A percentile compares a stretch with the other conserved stretches of the same genome.
Conservation (phyloP, 2,113 vertebrate genomes). For the Promerops cafer region DNA sequence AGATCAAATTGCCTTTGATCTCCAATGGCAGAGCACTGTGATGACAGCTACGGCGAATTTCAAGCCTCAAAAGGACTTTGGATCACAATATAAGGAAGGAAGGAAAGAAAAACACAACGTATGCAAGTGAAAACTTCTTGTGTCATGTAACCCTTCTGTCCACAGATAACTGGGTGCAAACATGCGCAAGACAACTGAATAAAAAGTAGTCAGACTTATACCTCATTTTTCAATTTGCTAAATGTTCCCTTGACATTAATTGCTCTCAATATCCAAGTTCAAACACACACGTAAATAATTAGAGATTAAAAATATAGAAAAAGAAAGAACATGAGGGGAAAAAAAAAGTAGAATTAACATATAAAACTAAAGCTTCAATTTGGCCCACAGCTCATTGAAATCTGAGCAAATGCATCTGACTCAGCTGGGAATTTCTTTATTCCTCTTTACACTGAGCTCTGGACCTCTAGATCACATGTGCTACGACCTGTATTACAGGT, state of each 20-base stretch:
- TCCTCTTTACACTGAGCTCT: not conserved
- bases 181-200: not conserved
- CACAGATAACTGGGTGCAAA: not conserved
- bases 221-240: not conserved
- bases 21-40: not conserved
- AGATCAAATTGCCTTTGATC: not conserved
- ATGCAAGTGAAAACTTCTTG: not conserved
- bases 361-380: not conserved
- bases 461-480: not conserved
- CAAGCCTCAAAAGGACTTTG: not conserved
- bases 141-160: not conserved
- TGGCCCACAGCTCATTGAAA: not conserved
- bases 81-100: not conserved
- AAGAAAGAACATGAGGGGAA: not conserved
- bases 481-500: not conserved
- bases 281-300: not conserved
- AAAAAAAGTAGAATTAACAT: not conserved
- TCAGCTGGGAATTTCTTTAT: not conserved
- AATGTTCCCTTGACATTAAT: not conserved
- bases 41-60: not conserved
- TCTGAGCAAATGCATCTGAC: not conserved
- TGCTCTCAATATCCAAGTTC: not conserved
- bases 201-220: not conserved
- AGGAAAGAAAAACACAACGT: not conserved
- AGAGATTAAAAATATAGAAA: not conserved